Base-by-base conservation (phyloP, 2,797 vertebrate genomes). In the Sebastes diploproa region DNA sequence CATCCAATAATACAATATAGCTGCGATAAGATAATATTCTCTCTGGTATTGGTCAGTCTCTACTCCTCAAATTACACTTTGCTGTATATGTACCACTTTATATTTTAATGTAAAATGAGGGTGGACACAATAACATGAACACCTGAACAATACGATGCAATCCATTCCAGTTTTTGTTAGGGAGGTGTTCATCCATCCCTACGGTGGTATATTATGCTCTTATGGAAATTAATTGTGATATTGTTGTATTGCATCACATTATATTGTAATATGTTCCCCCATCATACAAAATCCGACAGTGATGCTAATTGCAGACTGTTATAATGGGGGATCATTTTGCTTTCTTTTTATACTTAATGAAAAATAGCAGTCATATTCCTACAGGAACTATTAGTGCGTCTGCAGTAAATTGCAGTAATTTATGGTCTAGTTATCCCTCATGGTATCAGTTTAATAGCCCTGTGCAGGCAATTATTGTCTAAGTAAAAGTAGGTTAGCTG, bases 331-430 rank as follows among this genome's bases (percentile, higher is more conserved):
- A 66, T 82, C 7, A 27, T 71, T 64, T 70, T 75, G 58, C 12
- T 38, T 32, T 77, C 27, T 75, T 72, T 73, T 34, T 54, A 20
- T 62, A 79, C 72, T 34, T 65, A 78, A 76, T 91, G 76, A 86
- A 84, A 80, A 89, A 87, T 73, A 74, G 72, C 74, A 75, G 72
- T 56, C 61, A 67, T 85, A 83, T 79, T 88, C 87, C 87, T 86
- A 20, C 36, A 82, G 91, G 85, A 89, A 86, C 83, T 81, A 86
- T 92, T 88, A 80, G 82, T 76, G 61, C 3, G 4, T 75, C 76
- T 84, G 71, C 52, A 59, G 70, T 78, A 86, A 87, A 91, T 86
- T 60, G 85, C 83, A 78, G 68, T 86, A 86, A 91, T 89, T 88
- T 86, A 89, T 88, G 73, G 56, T 87, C 56, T 69, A 56, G 75